A percentile compares a stretch with the other conserved stretches of the same genome.
phyloP scores from a whole-genome alignment of 2,797 vertebrate genomes.

The Amazonetta brasiliensis region DNA sequence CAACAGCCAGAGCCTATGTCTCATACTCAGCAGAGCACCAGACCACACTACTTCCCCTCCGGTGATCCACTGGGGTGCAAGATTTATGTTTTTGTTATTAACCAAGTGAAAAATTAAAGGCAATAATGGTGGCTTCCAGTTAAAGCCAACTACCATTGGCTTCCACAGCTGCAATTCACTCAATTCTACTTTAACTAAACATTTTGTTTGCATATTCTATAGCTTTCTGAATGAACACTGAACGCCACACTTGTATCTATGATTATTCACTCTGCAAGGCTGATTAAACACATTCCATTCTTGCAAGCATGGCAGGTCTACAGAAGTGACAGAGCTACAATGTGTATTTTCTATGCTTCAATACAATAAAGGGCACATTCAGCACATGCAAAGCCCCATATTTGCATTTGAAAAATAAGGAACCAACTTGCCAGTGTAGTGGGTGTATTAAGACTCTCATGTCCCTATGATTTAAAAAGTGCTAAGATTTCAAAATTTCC shows the following conservation, averaged over 20 bases:
- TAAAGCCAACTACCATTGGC: background rate
- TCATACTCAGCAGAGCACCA: background rate
- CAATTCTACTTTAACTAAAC: background rate
- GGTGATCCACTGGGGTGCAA: background rate
- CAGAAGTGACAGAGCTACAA: background rate
- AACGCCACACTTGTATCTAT: background rate
- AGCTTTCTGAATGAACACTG: background rate
- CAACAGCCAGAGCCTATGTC: background rate
- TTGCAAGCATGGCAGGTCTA: constrained; percentile 14
- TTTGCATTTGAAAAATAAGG: constrained; percentile 35
- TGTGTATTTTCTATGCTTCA: background rate
- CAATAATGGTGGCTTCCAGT: background rate
- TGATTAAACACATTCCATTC: constrained; percentile 9
- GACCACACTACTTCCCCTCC: background rate
- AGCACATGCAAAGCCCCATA: background rate
- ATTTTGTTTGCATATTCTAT: background rate
- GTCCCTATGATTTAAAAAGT: background rate
- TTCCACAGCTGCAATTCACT: background rate
- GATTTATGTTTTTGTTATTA: background rate
- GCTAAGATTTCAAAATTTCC: background rate
- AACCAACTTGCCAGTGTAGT: background rate
- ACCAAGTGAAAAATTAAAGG: constrained; percentile 21
- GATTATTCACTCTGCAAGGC: constrained; percentile 33
- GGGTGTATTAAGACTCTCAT: background rate
- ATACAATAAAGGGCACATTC: constrained; percentile 16